Base-by-base conservation (phyloP, 2,797 vertebrate species). In the Nannoperca obscura region DNA sequence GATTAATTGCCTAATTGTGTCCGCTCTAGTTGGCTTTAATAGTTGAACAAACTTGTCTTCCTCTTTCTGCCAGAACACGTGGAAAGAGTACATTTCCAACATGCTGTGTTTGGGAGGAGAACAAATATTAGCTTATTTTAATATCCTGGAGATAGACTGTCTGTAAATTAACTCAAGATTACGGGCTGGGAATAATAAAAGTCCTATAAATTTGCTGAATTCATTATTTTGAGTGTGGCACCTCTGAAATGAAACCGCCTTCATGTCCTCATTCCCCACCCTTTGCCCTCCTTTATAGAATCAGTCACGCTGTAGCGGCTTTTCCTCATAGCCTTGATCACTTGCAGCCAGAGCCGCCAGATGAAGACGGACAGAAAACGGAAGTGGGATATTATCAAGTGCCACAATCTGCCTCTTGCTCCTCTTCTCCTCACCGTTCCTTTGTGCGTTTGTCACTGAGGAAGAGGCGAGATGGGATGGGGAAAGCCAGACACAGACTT, bases 361-460 rank as follows among this genome's bases (percentile, higher is more conserved):
- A 85, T 82, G 79, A 74, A 85, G 81, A 90, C 71, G 82, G 53
- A 78, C 75, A 81, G 77, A 81, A 74, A 80, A 75, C 75, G 78
- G 85, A 92, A 89, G 80, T 82, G 64, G 46, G 30, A 27, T 75
- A 83, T 92, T 89, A 91, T 93, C 92, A 88, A 80, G 59, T 67
- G 78, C 68, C 76, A 84, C 47, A 60, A 59, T 76, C 50, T 14
- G 22, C 54, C 49, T 42, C 19, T 15, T 69, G 30, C n/a, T 46
- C 59, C 15, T 73, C 50, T 20, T 76, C 59, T 14, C 40, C 49
- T 86, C 8, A 58, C 44, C n/a, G 82, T 66, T 70, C 46, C 57
- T 81, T 27, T 74, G 42, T 68, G 61, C 69, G 64, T 71, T 78
- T 70, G 46, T 66, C 44, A 65, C 52, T 12, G 46, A 24, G n/a